Evolutionary conservation across 2,888 invertebrate species (phyloP).

Genomic region (Patella ulyssiponensis): DNA sequence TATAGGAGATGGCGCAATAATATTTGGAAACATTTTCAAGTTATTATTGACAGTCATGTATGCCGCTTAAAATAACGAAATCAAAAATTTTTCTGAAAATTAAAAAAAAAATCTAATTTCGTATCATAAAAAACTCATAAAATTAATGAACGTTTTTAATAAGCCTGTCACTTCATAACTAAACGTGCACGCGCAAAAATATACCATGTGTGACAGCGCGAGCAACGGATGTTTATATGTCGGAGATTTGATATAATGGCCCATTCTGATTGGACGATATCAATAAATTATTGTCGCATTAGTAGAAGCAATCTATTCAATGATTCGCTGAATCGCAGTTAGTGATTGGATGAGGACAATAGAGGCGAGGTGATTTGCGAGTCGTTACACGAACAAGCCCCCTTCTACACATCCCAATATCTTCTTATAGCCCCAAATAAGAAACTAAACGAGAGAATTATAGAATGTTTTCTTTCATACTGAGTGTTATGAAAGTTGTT

Average conservation of each 20-base stretch:
- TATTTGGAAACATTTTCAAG: slow-evolving; percentile 60
- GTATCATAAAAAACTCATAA: too few species aligned
- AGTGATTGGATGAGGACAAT: too few species aligned
- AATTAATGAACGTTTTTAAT: too few species aligned
- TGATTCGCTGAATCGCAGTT: neutral
- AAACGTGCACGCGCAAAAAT: too few species aligned
- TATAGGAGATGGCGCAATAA: slow-evolving; percentile 63
- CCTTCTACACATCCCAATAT: too few species aligned
- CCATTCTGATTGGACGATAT: slow-evolving; percentile 3
- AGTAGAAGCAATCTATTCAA: neutral
- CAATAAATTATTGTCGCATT: slow-evolving; percentile 1
- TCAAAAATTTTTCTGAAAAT: too few species aligned
- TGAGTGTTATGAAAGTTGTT: neutral
- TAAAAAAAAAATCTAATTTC: too few species aligned
- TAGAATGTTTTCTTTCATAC: neutral
- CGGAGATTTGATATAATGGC: neutral
- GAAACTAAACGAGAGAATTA: too few species aligned
- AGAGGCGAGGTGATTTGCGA: too few species aligned
- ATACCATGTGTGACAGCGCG: neutral
- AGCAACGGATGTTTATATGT: slow-evolving; percentile 2
- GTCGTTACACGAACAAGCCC: too few species aligned
- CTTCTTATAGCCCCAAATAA: too few species aligned
- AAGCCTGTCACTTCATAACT: too few species aligned
- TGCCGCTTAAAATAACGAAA: neutral
- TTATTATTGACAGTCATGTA: slow-evolving; percentile 3